Conservation (phyloP, 2,113 vertebrate species). For the Pelobates fuscus region DNA sequence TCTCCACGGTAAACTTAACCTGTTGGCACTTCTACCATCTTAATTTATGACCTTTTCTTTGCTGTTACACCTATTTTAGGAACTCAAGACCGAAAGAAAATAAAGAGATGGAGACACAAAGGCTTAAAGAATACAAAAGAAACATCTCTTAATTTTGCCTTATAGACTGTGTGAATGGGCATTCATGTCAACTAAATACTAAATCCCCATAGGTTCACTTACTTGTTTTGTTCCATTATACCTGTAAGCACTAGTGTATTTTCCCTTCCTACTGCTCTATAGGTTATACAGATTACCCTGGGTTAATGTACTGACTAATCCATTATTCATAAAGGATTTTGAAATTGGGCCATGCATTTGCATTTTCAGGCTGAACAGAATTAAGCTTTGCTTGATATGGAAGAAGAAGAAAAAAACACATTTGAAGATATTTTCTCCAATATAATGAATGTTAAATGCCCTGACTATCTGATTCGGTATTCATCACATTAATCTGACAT, state of each 20-base stretch:
- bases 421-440: slow-evolving; percentile 27
- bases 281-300: slow-evolving; percentile 32
- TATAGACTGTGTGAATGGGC: no score
- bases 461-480: slow-evolving; percentile 35
- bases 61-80: no score
- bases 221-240: slow-evolving; percentile 1
- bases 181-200: background rate
- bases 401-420: slow-evolving; percentile 22
- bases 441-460: slow-evolving; percentile 44
- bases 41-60: no score
- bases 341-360: slow-evolving; percentile 44
- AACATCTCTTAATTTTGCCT: no score
- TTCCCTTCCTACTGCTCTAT: slow-evolving; percentile 8
- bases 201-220: background rate
- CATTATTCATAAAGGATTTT: slow-evolving; percentile 40
- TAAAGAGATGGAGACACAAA: no score
- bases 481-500: slow-evolving; percentile 40
- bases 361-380: slow-evolving; percentile 43
- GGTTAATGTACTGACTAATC: slow-evolving; percentile 36
- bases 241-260: slow-evolving; percentile 6
- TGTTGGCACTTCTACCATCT: no score
- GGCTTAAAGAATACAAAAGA: no score
- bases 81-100: no score
- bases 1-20: no score
- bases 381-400: slow-evolving; percentile 31